These are phyloP conservation scores for Eospalax fontanierii DNA, from an alignment of 2,797 vertebrate genomes.

Conservation along the genomic window DNA sequence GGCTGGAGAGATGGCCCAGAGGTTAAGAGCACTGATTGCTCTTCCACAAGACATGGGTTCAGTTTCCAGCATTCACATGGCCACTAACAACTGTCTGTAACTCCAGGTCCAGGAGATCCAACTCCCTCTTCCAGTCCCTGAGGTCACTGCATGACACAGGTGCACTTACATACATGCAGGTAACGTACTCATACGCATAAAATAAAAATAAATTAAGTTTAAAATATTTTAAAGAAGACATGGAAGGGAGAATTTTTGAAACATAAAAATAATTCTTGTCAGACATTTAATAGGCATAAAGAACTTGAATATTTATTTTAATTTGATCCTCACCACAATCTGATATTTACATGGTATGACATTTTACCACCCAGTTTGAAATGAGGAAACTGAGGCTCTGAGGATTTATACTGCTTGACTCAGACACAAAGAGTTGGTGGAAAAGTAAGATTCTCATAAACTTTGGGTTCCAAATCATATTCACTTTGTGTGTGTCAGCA, in stretches of 20 bases:
- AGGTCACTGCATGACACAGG: no score
- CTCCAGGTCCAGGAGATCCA: no score
- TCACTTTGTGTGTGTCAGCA: neutral
- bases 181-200: no score
- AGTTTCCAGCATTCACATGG: no score
- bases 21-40: no score
- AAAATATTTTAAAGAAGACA: no score
- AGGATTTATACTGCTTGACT: neutral
- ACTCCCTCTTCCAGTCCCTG: no score
- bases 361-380: conserved; percentile 23
- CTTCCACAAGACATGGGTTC: no score
- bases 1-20: no score
- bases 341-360: neutral
- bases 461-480: neutral
- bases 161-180: no score
- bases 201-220: no score
- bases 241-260: neutral
- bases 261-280: neutral
- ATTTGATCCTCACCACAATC: neutral
- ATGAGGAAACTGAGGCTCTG: neutral
- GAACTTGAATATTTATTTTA: neutral
- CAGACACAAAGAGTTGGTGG: neutral
- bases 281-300: neutral
- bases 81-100: no score
- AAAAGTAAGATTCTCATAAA: neutral